These are phyloP conservation scores for Taenioides sp. DNA, from an alignment of 2,797 vertebrate species.

Conservation along the genomic window DNA sequence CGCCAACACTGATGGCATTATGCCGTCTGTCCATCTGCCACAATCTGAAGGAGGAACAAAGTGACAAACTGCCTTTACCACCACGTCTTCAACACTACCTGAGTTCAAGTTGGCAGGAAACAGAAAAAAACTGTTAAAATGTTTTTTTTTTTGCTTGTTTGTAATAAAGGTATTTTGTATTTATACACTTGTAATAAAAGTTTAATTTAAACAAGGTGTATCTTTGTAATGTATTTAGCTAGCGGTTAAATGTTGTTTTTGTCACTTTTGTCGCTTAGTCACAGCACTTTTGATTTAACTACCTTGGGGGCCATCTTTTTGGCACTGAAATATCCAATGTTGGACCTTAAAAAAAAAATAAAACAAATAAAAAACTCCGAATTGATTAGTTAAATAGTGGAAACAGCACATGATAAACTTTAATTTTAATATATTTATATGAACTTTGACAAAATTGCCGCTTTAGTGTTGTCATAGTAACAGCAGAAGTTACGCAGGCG, in stretches of 20 bases:
- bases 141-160: no score
- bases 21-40: constrained; percentile 56
- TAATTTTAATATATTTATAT: no score
- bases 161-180: no score
- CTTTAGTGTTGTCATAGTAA: constrained; percentile 25
- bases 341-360: background rate
- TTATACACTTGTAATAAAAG: no score
- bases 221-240: no score
- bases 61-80: constrained; percentile 57
- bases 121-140: background rate
- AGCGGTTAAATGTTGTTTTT: no score
- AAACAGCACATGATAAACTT: background rate
- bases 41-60: constrained; percentile 50
- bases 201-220: no score
- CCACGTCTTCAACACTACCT: constrained; percentile 61
- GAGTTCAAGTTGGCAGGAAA: constrained; percentile 41
- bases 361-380: background rate
- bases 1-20: constrained; percentile 69
- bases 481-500: background rate
- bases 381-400: no score
- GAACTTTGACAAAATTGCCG: no score
- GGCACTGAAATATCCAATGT: background rate
- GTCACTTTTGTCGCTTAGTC: no score
- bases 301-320: background rate
- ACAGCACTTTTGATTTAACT: no score